Percentiles rank a stretch among this genome's conserved stretches.
phyloP scores from a whole-genome alignment of 2,888 invertebrate genomes.

The Latrodectus elegans region DNA sequence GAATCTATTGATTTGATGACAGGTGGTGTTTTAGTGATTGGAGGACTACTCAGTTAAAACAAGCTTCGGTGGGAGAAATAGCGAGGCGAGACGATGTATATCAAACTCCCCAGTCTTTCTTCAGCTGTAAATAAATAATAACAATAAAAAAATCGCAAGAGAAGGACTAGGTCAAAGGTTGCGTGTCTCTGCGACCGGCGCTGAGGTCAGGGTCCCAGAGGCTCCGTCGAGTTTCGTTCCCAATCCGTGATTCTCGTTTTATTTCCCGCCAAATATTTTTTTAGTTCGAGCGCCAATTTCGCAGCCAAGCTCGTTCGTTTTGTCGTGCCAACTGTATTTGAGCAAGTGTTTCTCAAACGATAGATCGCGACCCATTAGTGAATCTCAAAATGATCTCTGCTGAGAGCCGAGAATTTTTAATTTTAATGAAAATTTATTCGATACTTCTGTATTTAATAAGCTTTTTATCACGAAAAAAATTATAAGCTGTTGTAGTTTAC shows the following conservation, averaged over 20 bases:
- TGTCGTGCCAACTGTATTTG: neutral
- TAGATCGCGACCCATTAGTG: too few species aligned
- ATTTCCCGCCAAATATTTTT: neutral
- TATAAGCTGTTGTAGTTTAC: too few species aligned
- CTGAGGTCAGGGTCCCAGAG: constrained; percentile 58
- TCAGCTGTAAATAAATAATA: constrained; percentile 32
- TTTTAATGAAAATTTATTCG: too few species aligned
- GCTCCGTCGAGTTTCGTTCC: neutral
- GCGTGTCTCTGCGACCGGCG: constrained; percentile 63
- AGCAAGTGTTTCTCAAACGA: too few species aligned
- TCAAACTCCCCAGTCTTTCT: neutral
- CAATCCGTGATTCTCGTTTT: neutral
- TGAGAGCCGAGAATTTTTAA: too few species aligned
- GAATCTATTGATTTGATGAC: too few species aligned
- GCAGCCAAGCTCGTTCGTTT: neutral
- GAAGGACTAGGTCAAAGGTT: constrained; percentile 60
- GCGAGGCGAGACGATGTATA: neutral
- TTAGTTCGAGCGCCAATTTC: neutral
- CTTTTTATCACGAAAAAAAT: too few species aligned
- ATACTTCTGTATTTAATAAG: too few species aligned
- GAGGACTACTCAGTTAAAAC: too few species aligned
- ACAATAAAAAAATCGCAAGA: neutral
- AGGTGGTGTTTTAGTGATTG: too few species aligned
- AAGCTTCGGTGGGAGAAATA: too few species aligned
- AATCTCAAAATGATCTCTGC: too few species aligned